Evolutionary conservation across 2,113 vertebrate species (phyloP).

Genomic region (Laterallus jamaicensis): DNA sequence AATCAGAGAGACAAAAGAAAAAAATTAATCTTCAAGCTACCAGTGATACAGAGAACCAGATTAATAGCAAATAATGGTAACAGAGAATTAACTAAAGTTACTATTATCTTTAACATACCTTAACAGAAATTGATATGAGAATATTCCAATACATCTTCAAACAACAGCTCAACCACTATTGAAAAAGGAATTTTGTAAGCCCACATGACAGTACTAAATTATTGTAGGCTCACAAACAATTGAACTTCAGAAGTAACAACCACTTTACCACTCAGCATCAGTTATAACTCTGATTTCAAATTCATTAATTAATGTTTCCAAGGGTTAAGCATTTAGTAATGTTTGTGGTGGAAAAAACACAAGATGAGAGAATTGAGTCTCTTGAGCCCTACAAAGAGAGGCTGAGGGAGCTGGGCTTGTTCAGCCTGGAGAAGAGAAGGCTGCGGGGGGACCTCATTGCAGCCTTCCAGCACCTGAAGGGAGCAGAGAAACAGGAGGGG

Average conservation of each 20-base stretch:
- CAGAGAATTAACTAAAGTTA: neutral
- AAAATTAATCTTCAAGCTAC: neutral
- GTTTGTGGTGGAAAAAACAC: neutral
- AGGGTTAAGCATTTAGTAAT: neutral
- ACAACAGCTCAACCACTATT: neutral
- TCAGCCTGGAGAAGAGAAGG: no score
- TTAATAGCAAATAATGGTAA: neutral
- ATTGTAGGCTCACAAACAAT: neutral
- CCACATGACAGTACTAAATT: neutral
- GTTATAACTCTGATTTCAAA: neutral
- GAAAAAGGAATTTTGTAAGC: neutral
- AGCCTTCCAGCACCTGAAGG: no score
- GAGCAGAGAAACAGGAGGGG: no score
- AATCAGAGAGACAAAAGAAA: neutral
- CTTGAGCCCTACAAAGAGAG: neutral
- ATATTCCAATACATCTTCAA: neutral
- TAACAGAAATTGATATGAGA: neutral
- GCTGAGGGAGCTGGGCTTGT: no score
- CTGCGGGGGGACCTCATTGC: no score
- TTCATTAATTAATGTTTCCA: neutral
- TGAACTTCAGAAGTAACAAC: neutral
- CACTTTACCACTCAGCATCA: neutral
- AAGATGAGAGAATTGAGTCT: neutral
- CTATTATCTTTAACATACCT: neutral
- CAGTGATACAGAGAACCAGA: neutral